Evolutionary conservation across 2,797 vertebrate genomes (phyloP).

Genomic region (Epinephelus awoara): DNA sequence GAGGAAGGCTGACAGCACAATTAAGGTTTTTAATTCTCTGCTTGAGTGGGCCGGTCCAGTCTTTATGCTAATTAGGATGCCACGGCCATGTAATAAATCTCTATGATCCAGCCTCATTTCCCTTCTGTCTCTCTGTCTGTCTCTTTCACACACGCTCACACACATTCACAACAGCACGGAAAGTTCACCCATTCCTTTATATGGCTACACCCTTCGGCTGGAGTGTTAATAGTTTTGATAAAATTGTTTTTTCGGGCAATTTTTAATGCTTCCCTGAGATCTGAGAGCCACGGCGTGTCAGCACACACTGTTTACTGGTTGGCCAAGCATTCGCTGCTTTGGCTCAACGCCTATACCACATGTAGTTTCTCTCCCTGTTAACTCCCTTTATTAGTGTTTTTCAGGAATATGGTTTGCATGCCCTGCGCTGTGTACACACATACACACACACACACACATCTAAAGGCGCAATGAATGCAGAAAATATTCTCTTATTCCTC

Average conservation of each 20-base stretch:
- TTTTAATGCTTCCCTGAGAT: slow-evolving; percentile 53
- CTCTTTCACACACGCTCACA: slow-evolving; percentile 51
- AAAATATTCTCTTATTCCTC: slow-evolving; percentile 54
- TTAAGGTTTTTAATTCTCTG: slow-evolving; percentile 99
- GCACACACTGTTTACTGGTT: slow-evolving; percentile 66
- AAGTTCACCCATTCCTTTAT: slow-evolving; percentile 71
- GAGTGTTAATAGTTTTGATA: slow-evolving; percentile 65
- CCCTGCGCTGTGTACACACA: slow-evolving; percentile 41
- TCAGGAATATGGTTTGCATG: slow-evolving; percentile 64
- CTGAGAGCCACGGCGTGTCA: slow-evolving; percentile 45
- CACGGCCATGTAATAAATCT: slow-evolving; percentile 95
- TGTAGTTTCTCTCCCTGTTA: slow-evolving; percentile 77
- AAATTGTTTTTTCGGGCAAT: slow-evolving; percentile 52
- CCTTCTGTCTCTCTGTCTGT: slow-evolving; percentile 78
- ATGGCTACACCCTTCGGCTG: slow-evolving; percentile 44
- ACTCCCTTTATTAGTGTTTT: slow-evolving; percentile 81
- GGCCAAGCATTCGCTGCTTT: slow-evolving; percentile 55
- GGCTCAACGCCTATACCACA: slow-evolving; percentile 52
- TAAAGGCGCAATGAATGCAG: slow-evolving; percentile 58
- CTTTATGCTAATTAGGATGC: slow-evolving; percentile 96
- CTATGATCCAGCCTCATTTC: slow-evolving; percentile 89
- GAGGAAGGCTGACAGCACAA: slow-evolving; percentile 94
- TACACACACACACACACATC: slow-evolving; percentile 37
- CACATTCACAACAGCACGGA: slow-evolving; percentile 57
- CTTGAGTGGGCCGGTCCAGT: slow-evolving; percentile 98